Base-by-base conservation (phyloP, 2,797 vertebrate species). In the Loriculus beryllinus region DNA sequence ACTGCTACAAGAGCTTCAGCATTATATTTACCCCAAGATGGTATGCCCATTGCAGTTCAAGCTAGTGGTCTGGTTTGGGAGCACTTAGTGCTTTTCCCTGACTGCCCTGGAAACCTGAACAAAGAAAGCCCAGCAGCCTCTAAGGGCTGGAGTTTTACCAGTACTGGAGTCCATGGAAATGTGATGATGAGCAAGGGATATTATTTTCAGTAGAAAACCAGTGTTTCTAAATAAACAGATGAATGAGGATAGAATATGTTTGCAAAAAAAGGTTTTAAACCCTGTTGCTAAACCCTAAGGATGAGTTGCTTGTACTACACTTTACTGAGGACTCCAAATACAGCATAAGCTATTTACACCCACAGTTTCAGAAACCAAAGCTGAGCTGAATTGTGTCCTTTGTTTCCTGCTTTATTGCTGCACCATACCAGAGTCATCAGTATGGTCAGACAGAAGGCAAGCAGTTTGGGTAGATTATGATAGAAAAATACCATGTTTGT, bases 91-190 rank as follows among this genome's bases (percentile, higher is more conserved):
- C 18, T 83, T 94, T 81, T 71, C 26, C 49, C 42, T 1, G 1
- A 4, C 69, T 76, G 29, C 33, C 14, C 14, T 57, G 35, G 23
- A 54, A 54, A 25, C 35, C 40, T 65, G 63, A 52, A 51, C 23
- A 39, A 69, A 54, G 17, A 5, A 76, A 78, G n/a, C 14, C 43
- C 23, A 70, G 19, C 20, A 90, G 8, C 23, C 18, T 74, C 20
- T 8, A 22, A 56, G 28, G 31, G 28, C 29, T 69, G 7, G 26
- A n/a, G 19, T 78, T 75, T 63, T 16, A 14, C 18, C 39, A 91
- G 45, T 0, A 0, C 52, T 88, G 48, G 48, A 82, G 54, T 26
- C 20, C 0, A 1, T 65, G 47, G n/a, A 42, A 75, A 9, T 8
- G 2, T 10, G 28, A 51, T 51, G 40, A 56, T 33, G 21, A 80